A percentile compares a stretch with the other conserved stretches of the same genome.
Conservation (phyloP, 53 echinoderm and acorn worm species). For the Patiria pectinifera region DNA sequence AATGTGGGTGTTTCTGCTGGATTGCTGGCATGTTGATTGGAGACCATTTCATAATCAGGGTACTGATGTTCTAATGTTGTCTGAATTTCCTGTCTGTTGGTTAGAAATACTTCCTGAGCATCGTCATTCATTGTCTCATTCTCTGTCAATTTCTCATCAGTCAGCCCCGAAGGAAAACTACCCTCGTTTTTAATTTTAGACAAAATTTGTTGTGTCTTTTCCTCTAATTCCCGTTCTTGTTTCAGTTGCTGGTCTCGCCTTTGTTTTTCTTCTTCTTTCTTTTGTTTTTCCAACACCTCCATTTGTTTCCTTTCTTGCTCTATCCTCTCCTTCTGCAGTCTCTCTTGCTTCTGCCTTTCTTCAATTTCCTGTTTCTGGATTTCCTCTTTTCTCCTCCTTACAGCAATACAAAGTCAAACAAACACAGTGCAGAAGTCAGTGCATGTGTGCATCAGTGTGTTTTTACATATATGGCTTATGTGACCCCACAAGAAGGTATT, state of each 20-base stretch:
- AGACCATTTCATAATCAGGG: not conserved
- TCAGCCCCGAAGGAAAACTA: not conserved
- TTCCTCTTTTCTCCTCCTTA: conserved; percentile 47
- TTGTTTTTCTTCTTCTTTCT: conserved; percentile 43
- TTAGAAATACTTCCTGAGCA: conserved; percentile 53
- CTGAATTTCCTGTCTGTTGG: not conserved
- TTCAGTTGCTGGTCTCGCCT: conserved; percentile 60
- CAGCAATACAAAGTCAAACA: not conserved
- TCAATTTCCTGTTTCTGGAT: conserved; percentile 40
- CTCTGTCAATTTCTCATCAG: not conserved
- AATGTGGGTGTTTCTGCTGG: not conserved
- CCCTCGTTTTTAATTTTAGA: conserved; percentile 64
- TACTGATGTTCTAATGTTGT: not conserved
- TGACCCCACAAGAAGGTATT: too few relatives aligned
- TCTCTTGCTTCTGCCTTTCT: conserved; percentile 68
- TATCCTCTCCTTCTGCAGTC: conserved; percentile 37
- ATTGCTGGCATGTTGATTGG: not conserved
- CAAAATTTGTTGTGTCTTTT: conserved; percentile 73
- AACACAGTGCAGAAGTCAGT: not conserved
- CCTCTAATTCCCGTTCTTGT: conserved; percentile 63
- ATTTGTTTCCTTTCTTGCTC: conserved; percentile 50
- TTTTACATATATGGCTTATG: too few relatives aligned
- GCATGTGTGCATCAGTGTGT: too few relatives aligned
- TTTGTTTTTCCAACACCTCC: conserved; percentile 69
- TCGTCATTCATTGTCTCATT: not conserved